phyloP scores from a whole-genome alignment of 1,140 invertebrate genomes.

The Hestina assimilis region DNA sequence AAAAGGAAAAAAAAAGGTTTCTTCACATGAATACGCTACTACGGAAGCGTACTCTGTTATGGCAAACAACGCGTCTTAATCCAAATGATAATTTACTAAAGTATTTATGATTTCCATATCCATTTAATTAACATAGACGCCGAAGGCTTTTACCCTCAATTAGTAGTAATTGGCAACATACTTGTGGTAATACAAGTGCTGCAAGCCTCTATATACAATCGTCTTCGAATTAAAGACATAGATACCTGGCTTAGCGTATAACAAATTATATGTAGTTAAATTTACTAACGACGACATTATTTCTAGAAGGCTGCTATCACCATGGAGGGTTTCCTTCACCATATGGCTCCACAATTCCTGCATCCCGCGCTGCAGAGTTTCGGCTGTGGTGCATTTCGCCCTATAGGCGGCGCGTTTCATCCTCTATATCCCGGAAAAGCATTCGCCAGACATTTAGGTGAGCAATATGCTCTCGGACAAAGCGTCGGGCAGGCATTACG shows the following conservation, averaged over 20 bases:
- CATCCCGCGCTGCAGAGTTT: slow-evolving; percentile 75
- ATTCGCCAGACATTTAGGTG: slow-evolving; percentile 74
- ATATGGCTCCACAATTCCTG: slow-evolving; percentile 76
- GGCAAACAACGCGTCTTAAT: too few relatives aligned
- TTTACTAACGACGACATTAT: background rate
- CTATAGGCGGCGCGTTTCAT: slow-evolving; percentile 74
- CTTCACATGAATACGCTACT: too few relatives aligned
- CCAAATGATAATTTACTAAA: too few relatives aligned
- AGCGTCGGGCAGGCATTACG: slow-evolving; percentile 71
- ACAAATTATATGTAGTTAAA: background rate
- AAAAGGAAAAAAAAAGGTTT: too few relatives aligned
- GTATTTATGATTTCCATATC: too few relatives aligned
- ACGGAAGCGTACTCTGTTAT: too few relatives aligned
- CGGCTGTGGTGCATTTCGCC: slow-evolving; percentile 73
- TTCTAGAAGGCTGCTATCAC: slow-evolving; percentile 21
- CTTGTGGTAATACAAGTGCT: too few relatives aligned
- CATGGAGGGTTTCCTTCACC: slow-evolving; percentile 77
- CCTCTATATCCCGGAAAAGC: slow-evolving; percentile 74
- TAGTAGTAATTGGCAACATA: too few relatives aligned
- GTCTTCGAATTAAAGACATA: too few relatives aligned
- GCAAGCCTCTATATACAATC: too few relatives aligned
- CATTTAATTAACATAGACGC: too few relatives aligned
- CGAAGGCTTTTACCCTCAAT: too few relatives aligned
- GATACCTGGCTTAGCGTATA: background rate
- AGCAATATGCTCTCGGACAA: slow-evolving; percentile 74